Conservation (phyloP, 1,140 invertebrate genomes). For the Lepidurus couesii region DNA sequence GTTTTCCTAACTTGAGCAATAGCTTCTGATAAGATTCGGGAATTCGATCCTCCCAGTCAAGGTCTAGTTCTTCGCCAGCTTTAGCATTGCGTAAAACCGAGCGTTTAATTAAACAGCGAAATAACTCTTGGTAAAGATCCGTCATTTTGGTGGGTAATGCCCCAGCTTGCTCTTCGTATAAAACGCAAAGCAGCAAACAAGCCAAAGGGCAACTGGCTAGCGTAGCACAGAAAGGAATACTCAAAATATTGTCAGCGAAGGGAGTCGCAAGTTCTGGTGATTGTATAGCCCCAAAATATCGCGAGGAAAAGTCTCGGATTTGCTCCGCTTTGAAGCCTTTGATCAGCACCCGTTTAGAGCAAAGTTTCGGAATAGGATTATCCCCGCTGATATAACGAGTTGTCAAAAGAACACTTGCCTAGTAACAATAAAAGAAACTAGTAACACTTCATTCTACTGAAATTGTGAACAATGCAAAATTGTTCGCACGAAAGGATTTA, state of each 20-base stretch:
- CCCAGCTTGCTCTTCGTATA: conserved; percentile 38
- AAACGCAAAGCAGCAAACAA: conserved; percentile 40
- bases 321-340: conserved; percentile 38
- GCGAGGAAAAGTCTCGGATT: conserved; percentile 26
- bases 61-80: conserved; percentile 5
- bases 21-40: neutral
- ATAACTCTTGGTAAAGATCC: conserved; percentile 34
- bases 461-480: neutral
- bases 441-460: neutral
- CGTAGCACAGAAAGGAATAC: neutral
- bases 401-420: conserved; percentile 38
- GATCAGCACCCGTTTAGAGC: conserved; percentile 37
- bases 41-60: conserved; percentile 12
- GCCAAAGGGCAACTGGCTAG: conserved; percentile 39
- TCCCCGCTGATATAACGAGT: conserved; percentile 35
- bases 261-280: conserved; percentile 33
- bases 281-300: conserved; percentile 35
- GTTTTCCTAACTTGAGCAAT: neutral
- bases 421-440: neutral
- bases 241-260: neutral
- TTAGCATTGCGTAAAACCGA: neutral
- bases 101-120: conserved; percentile 34
- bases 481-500: conserved; percentile 20
- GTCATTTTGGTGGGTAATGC: conserved; percentile 33
- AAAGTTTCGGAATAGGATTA: conserved; percentile 37